Evolutionary conservation across 2,113 vertebrate genomes (phyloP), one percentile per base, ranked within the genome.

Genomic region (Mesocricetus auratus): DNA sequence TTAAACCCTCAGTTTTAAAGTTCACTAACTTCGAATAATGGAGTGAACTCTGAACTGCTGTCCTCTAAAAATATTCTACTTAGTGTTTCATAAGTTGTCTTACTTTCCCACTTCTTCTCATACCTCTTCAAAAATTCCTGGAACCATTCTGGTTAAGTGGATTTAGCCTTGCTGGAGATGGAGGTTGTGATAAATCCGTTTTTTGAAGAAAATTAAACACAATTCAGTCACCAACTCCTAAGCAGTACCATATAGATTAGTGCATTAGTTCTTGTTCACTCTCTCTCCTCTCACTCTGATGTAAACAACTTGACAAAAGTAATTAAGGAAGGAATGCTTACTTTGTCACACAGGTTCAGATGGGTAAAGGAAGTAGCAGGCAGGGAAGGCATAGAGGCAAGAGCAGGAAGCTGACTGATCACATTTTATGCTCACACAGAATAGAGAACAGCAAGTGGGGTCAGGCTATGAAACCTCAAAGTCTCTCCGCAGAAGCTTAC

Each of bases 1-100:
- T 85, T 83, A 86, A 96, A 90, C 64, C 7, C 39, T 79, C n/a
- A 74, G 68, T 88, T 91, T 42, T 8, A 87, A 62, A 50, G 91
- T 64, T 42, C 86, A 83, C 75, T 87, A 62, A n/a, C 15, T 75
- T 79, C 15, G 90, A 22, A 60, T 17, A 82, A 47, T 83, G 75
- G 15, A 94, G 47, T 47, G 77, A 69, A 7, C 10, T 95, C 42
- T 42, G 33, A 94, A 56, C 9, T 75, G 8, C n/a, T 89, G 22
- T 19, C 21, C 36, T 89, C 45, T 71, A 74, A 86, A 86, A 89
- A 21, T 86, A 45, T 36, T 66, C 29, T 5, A 58, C n/a, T 89
- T 58, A 21, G 5, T 94, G 24, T 90, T 42, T 24, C 91, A 60
- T 78, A 86, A 19, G n/a, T 78, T 92, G 19, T 88, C 22, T 62